Percentiles rank a stretch among this genome's conserved stretches.
These are phyloP conservation scores for Balearica regulorum DNA, from an alignment of 2,797 vertebrate genomes.

Conservation along the genomic window DNA sequence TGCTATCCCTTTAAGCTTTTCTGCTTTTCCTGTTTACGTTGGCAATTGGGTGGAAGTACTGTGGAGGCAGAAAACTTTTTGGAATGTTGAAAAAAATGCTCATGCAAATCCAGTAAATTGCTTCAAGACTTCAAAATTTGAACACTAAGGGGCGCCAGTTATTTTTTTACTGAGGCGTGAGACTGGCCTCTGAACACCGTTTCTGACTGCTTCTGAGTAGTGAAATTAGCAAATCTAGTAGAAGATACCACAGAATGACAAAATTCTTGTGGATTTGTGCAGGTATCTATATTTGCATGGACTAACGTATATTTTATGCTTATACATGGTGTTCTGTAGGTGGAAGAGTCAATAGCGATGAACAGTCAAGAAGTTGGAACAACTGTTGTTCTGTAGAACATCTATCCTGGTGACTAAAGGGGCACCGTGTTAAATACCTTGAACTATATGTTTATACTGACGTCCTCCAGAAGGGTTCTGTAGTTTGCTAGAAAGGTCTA, in stretches of 20 bases:
- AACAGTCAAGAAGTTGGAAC: background rate
- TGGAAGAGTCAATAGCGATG: background rate
- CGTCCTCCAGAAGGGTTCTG: background rate
- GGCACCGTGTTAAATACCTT: background rate
- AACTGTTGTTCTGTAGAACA: background rate
- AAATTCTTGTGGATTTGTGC: background rate
- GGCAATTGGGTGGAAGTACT: constrained; percentile 68
- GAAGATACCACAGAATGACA: background rate
- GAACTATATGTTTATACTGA: background rate
- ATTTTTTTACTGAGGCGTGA: constrained; percentile 49
- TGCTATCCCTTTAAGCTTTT: constrained; percentile 69
- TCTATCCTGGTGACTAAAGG: background rate
- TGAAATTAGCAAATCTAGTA: constrained; percentile 1
- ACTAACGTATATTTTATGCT: background rate
- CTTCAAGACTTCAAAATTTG: constrained; percentile 57
- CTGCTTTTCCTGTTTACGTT: constrained; percentile 71
- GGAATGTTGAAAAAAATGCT: constrained; percentile 77
- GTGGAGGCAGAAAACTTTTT: constrained; percentile 81
- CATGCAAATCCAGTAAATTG: constrained; percentile 64
- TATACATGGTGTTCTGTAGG: background rate
- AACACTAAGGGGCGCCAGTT: constrained; percentile 81
- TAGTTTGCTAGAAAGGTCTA: background rate
- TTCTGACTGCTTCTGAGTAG: background rate
- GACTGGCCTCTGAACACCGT: background rate
- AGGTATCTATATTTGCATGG: background rate